Base-by-base conservation (phyloP, 23 tunicate species). In the Phallusia fumigata region DNA sequence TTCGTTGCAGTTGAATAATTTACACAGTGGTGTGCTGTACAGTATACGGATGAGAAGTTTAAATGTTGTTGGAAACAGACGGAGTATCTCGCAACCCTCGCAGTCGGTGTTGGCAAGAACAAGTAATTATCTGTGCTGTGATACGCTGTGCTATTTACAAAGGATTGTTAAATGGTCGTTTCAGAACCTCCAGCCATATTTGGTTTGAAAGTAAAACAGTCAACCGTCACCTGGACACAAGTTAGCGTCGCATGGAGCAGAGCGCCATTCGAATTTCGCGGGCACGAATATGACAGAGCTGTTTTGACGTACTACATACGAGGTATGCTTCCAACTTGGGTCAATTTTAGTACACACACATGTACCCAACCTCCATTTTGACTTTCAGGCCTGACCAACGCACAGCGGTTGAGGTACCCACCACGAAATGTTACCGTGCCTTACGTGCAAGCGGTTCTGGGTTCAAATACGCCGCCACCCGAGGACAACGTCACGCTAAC, bases 241-340 rank as follows among this genome's bases (percentile, higher is more conserved):
- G 58, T 45, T 11, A 22, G 8, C 11, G 53, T 77, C 34, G 21
- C 81, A 21, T 77, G 81, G 81, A 45, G 21, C 22, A 45, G 81
- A 18, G 53, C 31, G 11, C 81, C 81, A 77, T 19, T 19, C 19
- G 81, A 77, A 77, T 30, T 34, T 28, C 58, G 36, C 22, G 53
- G 81, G 2, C 36, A 77, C 35, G 53, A 36, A 10, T 77, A 77
- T 28, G 53, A 77, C 58, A 77, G 53, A 12, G 36, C 58, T 15
- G 53, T 77, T 28, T 28, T 77, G 30, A 77, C 81, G 6, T 77
- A 77, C 18, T 77, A 77, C 58, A 77, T 77, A 19, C 31, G 35
- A 77, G 81, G 81, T 77, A 77, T 6, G 18, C 69, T 58, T 58
- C 28, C 15, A 58, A 58, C 13, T 21, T 58, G 69, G 3, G 26